A percentile compares a stretch with the other conserved stretches of the same genome.
Evolutionary conservation across 1,140 invertebrate genomes (phyloP).

Genomic region (Drosophila neocordata): DNA sequence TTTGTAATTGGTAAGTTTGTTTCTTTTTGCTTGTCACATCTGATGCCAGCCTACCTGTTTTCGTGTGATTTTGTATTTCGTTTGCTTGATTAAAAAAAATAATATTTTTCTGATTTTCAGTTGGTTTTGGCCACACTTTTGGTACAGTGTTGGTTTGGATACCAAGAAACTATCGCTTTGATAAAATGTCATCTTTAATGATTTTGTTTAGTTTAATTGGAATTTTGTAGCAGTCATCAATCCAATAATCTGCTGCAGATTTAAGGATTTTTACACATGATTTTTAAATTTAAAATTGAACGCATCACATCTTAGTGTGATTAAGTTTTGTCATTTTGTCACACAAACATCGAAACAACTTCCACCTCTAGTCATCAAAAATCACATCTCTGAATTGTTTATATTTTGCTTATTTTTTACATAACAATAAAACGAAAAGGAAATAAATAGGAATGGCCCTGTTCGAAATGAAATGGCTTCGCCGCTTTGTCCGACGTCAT

Average conservation of each 20-base stretch:
- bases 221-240: no score
- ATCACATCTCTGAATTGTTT: conserved; percentile 24
- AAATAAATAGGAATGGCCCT: conserved; percentile 54
- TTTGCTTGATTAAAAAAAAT: background rate
- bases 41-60: background rate
- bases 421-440: conserved; percentile 20
- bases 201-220: no score
- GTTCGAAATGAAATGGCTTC: conserved; percentile 83
- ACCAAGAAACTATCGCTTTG: no score
- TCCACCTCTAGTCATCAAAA: background rate
- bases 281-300: background rate
- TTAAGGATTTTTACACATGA: no score
- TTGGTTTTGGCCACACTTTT: background rate
- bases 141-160: no score
- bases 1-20: background rate
- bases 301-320: background rate
- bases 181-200: no score
- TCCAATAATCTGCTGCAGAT: no score
- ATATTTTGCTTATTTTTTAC: conserved; percentile 25
- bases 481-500: conserved; percentile 84
- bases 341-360: background rate
- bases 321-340: no score
- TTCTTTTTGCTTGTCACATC: background rate
- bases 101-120: background rate
- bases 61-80: background rate